phyloP scores from a whole-genome alignment of 2,113 vertebrate species.

The Ascaphus truei region DNA sequence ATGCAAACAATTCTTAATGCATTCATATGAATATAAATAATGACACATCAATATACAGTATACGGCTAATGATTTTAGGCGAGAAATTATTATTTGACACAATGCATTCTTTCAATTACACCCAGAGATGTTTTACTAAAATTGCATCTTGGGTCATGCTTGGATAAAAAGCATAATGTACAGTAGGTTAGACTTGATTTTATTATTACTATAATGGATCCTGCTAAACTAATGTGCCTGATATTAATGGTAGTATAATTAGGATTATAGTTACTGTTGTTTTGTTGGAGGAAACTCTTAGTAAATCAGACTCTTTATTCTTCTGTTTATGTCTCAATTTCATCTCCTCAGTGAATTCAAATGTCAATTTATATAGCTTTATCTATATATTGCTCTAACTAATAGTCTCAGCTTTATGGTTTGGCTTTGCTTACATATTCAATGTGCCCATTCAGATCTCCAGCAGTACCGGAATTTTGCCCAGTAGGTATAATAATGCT shows the following conservation, averaged over 20 bases:
- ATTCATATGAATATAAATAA: too few species aligned
- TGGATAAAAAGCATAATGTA: not conserved
- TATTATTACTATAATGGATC: not conserved
- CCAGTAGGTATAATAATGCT: conserved; percentile 10
- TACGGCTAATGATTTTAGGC: too few species aligned
- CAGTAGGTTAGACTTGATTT: not conserved
- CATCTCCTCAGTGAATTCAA: not conserved
- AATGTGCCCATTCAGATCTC: not conserved
- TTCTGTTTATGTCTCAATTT: conserved; percentile 2
- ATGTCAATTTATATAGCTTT: conserved; percentile 21
- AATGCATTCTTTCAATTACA: too few species aligned
- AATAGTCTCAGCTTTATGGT: not conserved
- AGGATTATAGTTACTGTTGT: not conserved
- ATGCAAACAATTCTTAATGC: too few species aligned
- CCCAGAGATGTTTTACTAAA: too few species aligned
- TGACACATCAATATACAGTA: too few species aligned
- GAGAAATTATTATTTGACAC: too few species aligned
- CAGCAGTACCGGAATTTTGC: not conserved
- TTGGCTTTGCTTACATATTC: conserved; percentile 5
- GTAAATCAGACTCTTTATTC: not conserved
- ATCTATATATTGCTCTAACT: conserved; percentile 1
- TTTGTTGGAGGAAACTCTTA: not conserved
- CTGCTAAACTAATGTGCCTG: not conserved
- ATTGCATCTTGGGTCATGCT: too few species aligned
- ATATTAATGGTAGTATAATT: not conserved